Conservation (phyloP, 1,140 invertebrate species). For the Anadara kagoshimensis region DNA sequence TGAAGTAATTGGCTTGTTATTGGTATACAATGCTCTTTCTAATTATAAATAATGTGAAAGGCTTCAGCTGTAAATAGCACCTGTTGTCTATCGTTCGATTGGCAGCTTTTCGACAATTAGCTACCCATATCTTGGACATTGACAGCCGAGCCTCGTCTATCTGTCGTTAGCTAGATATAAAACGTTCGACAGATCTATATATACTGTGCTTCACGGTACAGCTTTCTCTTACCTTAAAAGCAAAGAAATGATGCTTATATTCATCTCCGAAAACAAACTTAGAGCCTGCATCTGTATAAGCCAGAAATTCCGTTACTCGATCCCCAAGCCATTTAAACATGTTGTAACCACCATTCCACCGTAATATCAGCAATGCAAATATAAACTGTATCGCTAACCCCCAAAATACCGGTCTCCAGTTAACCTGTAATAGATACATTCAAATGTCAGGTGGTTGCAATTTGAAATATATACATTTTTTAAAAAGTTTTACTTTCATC, state of each 20-base stretch:
- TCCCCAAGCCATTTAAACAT: constrained; percentile 88
- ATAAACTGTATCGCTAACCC: constrained; percentile 90
- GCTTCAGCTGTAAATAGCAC: too few species aligned
- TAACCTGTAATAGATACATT: constrained; percentile 54
- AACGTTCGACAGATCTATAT: too few species aligned
- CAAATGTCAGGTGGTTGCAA: background rate
- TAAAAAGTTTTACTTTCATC: background rate
- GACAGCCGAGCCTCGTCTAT: too few species aligned
- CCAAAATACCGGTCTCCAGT: constrained; percentile 74
- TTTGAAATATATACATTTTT: background rate
- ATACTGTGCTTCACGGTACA: too few species aligned
- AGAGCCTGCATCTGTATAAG: constrained; percentile 85
- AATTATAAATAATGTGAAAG: too few species aligned
- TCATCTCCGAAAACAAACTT: constrained; percentile 88
- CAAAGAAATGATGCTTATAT: constrained; percentile 64
- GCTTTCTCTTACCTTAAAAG: constrained; percentile 59
- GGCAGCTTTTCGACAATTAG: too few species aligned
- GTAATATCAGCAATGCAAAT: constrained; percentile 89
- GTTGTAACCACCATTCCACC: constrained; percentile 85
- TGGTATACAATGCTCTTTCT: too few species aligned
- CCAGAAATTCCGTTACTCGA: constrained; percentile 83
- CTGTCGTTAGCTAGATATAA: too few species aligned
- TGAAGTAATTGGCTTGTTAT: too few species aligned
- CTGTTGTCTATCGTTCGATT: too few species aligned
- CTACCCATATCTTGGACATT: too few species aligned